Base-by-base conservation (phyloP, 2,797 vertebrate species). In the Poecilia velifera region DNA sequence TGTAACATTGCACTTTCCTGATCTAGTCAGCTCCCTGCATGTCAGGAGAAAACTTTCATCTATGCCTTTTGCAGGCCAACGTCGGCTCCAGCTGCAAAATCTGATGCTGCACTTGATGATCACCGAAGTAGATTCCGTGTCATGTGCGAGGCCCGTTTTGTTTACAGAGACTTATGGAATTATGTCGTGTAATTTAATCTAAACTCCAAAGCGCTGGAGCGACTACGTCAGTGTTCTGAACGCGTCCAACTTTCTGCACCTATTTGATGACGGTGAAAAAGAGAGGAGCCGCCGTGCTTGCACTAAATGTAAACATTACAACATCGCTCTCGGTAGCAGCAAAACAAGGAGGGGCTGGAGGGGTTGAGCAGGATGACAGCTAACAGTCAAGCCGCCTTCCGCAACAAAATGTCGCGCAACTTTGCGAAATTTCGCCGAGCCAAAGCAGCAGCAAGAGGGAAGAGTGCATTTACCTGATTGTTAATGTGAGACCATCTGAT, bases 321-420 rank as follows among this genome's bases (percentile, higher is more conserved):
- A 86, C 94, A 93, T 92, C 91, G 91, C 92, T 87, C 75, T 92
- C 89, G 82, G 91, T 87, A 91, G 89, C 90, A 91, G 87, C 92
- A 92, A 93, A 96, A 95, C 94, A 94, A 96, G 95, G 95, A 96
- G 95, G 95, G 95, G 94, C 94, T 93, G 92, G 85, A 94, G 90
- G 87, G 90, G 87, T 78, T 88, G 92, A 91, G 93, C 92, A 91
- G 84, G 91, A 92, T 92, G 92, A 92, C 93, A 91, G 84, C 83
- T 85, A 89, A 85, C 84, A 82, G 84, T 83, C 80, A 62, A 86
- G 70, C 41, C 86, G 78, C 84, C 84, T 77, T 36, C 81, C n/a
- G 55, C 51, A 16, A 80, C 9, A 83, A 87, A 83, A 87, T 77
- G 81, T 87, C 72, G 73, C 76, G 22, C 2, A 78, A 79, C 81